Percentiles rank a stretch among this genome's conserved stretches.
Conservation (phyloP, 1,140 invertebrate species). For the Bacillus rossius region DNA sequence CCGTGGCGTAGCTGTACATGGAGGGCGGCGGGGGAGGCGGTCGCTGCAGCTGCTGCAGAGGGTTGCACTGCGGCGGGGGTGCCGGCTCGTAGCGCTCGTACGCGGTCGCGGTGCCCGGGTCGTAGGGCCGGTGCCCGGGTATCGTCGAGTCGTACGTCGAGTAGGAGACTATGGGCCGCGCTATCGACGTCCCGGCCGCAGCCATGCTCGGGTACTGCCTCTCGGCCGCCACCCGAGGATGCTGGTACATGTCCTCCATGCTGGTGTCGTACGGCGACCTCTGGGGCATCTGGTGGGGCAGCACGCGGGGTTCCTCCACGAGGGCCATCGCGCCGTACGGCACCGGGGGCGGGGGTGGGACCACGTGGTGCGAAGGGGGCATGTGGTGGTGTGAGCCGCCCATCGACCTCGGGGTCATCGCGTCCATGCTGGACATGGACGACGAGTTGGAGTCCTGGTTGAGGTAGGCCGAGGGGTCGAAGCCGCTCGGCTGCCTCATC, state of each 20-base stretch:
- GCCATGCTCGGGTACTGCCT: slow-evolving; percentile 26
- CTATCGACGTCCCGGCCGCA: slow-evolving; percentile 43
- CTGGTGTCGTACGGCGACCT: slow-evolving; percentile 50
- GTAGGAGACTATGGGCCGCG: slow-evolving; percentile 55
- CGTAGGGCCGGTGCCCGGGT: slow-evolving; percentile 51
- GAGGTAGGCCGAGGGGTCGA: slow-evolving; percentile 50
- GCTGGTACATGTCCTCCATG: slow-evolving; percentile 31
- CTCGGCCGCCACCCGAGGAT: slow-evolving; percentile 12
- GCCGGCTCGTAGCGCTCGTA: slow-evolving; percentile 67
- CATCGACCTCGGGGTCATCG: slow-evolving; percentile 45
- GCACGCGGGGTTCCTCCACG: slow-evolving; percentile 35
- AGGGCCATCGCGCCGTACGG: slow-evolving; percentile 45
- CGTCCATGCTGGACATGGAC: slow-evolving; percentile 65
- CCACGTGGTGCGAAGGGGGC: slow-evolving; percentile 29
- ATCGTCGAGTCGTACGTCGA: slow-evolving; percentile 52
- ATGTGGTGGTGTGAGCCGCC: slow-evolving; percentile 29
- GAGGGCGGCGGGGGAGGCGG: slow-evolving; percentile 45
- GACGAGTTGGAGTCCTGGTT: slow-evolving; percentile 67
- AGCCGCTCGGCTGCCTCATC: slow-evolving; percentile 27
- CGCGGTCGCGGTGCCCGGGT: slow-evolving; percentile 53
- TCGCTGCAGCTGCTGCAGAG: slow-evolving; percentile 37
- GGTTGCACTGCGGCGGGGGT: slow-evolving; percentile 16
- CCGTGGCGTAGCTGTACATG: slow-evolving; percentile 32
- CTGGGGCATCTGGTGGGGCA: slow-evolving; percentile 48
- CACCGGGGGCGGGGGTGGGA: slow-evolving; percentile 37